Evolutionary conservation across 2,797 vertebrate genomes (phyloP), one percentile per base, ranked within the genome.

Genomic region (Sternarchorhynchus goeldii): DNA sequence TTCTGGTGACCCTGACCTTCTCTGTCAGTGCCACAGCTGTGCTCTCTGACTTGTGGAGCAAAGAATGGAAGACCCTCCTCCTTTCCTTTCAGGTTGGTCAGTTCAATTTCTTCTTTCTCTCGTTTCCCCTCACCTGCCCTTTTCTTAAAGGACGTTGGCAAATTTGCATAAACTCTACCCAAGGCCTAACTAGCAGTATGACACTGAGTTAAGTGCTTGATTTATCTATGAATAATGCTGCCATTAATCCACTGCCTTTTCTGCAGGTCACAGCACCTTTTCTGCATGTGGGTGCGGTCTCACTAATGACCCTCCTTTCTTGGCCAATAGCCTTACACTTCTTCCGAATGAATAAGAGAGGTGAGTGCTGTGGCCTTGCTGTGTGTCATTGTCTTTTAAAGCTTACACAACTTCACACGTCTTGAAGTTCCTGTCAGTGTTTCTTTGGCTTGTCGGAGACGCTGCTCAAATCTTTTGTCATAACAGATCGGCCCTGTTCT

Each of bases 261-360:
- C 56, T 17, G 25, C 58, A 98, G 96, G 90, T 98, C 79, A 96
- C 95, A 0, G 95, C 95, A 72, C 96, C 96, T 6, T 97, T 94
- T 81, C 89, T 97, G 50, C 96, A 98, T 4, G 36, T 97, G 84
- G 92, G 90, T 7, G 92, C 93, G 21, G 92, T 96, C 79, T 85
- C 86, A 0, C 12, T 93, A 6, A 95, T 97, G 95, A 90, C 92
- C 0, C 55, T 96, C 0, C 86, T 97, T 64, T 93, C 95, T 70
- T 97, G 96, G 96, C 96, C 96, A 0, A 84, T 96, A 78, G 92
- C 94, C 0, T 82, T 94, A 77, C 94, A 95, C 82, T 90, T 95
- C 87, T 92, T 94, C 75, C 90, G 90, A 84, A 94, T 95, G 91
- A 94, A 92, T 84, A 93, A 90, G 79, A 94, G 88, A 95, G 93